Evolutionary conservation across 2,797 vertebrate species (phyloP), one percentile per base, ranked within the genome.

Genomic region (Hippocampus kuda): DNA sequence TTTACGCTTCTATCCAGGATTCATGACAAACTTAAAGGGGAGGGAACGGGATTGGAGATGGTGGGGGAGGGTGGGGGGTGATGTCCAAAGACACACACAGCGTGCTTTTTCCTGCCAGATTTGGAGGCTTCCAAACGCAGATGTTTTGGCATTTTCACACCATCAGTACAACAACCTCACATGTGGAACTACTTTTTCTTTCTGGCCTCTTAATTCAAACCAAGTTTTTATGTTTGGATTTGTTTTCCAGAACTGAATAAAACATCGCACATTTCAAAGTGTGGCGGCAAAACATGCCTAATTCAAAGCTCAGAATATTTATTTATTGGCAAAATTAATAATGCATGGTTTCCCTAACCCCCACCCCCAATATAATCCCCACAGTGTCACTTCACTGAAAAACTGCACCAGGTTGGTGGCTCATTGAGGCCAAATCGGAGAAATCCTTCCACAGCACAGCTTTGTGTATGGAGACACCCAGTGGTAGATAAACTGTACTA

Each of bases 401-500:
- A 70, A 42, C 42, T 41, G 18, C 44, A 22, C 27, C 54, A 49
- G 24, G 44, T 27, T 65, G 34, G 34, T 38, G 6, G 13, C 24
- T 27, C 44, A 64, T 46, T 64, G 41, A 26, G n/a, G 62, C n/a
- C 24, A 59, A 51, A 1, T 20, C 49, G 16, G 12, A 51, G 49
- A 51, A 20, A 27, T 34, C 7, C 30, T 10, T 16, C 13, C 56
- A 27, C 13, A 38, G 8, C 59, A 34, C 30, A 61, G 30, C 59
- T 53, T 81, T 85, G 89, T 84, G 82, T 82, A 72, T 84, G 75
- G 85, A 82, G 89, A 84, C 89, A 85, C 82, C 89, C 84, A 82
- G 83, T 83, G 89, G 85, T 60, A 65, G 59, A 65, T 5, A 2
- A 46, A 26, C 6, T 27, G 42, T 68, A 60, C 27, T 60, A 30